phyloP scores from a whole-genome alignment of 1,140 invertebrate genomes.

The Eumaeus atala region DNA sequence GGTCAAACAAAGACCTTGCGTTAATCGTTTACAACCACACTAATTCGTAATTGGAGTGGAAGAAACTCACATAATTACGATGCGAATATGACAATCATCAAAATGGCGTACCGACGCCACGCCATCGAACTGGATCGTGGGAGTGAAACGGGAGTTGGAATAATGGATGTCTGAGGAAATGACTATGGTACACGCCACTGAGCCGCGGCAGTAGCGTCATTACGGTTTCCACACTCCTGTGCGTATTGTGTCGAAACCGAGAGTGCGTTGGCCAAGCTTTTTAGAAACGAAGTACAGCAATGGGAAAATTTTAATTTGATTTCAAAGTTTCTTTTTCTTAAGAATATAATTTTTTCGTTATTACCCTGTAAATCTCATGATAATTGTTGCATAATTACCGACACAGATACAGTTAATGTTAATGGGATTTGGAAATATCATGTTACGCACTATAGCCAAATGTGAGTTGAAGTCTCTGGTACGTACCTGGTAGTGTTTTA shows the following conservation, averaged over 20 bases:
- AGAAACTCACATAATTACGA: slow-evolving; percentile 66
- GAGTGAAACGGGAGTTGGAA: slow-evolving; percentile 68
- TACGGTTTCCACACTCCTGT: slow-evolving; percentile 58
- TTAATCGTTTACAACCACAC: slow-evolving; percentile 30
- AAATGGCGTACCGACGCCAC: slow-evolving; percentile 39
- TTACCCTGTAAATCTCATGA: no score
- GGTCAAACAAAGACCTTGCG: slow-evolving; percentile 58
- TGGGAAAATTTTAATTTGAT: slow-evolving; percentile 30
- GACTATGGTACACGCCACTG: slow-evolving; percentile 43
- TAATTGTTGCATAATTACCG: no score
- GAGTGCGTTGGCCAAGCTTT: slow-evolving; percentile 42
- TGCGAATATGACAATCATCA: slow-evolving; percentile 63
- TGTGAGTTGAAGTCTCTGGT: no score
- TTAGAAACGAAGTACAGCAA: slow-evolving; percentile 28
- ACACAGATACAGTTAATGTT: no score
- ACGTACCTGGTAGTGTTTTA: no score
- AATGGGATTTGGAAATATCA: no score
- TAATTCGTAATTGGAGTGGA: slow-evolving; percentile 60
- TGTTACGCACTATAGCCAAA: no score
- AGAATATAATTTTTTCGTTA: no score
- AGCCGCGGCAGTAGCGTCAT: slow-evolving; percentile 48
- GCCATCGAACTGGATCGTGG: slow-evolving; percentile 64
- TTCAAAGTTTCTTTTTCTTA: no score
- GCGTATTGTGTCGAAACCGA: slow-evolving; percentile 65
- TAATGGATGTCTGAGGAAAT: slow-evolving; percentile 52